phyloP scores from a whole-genome alignment of 2,113 vertebrate genomes.

The Calidris pygmaea region DNA sequence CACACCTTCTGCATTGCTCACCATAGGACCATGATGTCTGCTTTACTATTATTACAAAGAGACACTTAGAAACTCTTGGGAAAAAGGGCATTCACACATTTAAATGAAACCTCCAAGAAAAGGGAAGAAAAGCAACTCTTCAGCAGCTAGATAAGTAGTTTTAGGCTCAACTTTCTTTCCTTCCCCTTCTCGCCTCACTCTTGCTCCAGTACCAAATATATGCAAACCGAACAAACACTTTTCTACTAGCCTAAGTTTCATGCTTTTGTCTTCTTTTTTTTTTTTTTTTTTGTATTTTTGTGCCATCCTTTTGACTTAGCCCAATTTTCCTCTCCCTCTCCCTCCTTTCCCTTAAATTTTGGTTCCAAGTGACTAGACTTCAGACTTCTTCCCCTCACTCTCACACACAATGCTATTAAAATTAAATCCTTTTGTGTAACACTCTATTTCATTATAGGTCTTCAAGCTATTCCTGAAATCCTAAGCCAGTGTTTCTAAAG shows the following conservation, averaged over 20 bases:
- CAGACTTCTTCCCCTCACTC: background rate
- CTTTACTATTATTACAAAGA: background rate
- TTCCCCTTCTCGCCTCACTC: background rate
- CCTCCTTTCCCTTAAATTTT: background rate
- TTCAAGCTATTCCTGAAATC: background rate
- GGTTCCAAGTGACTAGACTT: background rate
- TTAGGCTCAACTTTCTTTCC: background rate
- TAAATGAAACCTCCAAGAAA: background rate
- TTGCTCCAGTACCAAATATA: background rate
- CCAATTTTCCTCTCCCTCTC: background rate
- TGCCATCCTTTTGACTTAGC: background rate
- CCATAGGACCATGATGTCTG: background rate
- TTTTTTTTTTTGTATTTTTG: background rate
- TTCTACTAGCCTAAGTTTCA: background rate
- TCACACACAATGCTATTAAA: background rate
- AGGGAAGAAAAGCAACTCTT: background rate
- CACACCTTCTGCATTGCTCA: background rate
- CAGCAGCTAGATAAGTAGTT: background rate
- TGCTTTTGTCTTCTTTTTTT: background rate
- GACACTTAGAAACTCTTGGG: background rate
- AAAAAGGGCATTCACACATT: background rate
- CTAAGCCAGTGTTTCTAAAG: background rate
- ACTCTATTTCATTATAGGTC: background rate
- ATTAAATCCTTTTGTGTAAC: constrained; percentile 12
- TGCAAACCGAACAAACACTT: background rate